A percentile compares a stretch with the other conserved stretches of the same genome.
phyloP scores from a whole-genome alignment of 1,140 invertebrate species.

The Drosophila littoralis region DNA sequence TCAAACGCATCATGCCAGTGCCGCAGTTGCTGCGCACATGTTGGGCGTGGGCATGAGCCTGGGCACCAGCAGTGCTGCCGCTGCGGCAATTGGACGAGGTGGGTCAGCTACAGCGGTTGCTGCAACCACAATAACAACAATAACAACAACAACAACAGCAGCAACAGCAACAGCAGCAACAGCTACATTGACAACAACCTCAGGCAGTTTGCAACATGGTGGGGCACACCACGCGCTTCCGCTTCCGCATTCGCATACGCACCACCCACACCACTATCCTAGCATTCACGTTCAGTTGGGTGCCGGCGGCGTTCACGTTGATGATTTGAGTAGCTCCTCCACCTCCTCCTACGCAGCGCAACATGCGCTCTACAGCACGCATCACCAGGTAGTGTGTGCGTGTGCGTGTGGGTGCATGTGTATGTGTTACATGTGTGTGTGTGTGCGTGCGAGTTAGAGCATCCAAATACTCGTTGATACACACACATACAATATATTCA shows the following conservation, averaged over 20 bases:
- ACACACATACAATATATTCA: slow-evolving; percentile 6
- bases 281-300: slow-evolving; percentile 69
- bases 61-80: slow-evolving; percentile 30
- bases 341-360: slow-evolving; percentile 68
- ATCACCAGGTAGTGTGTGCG: slow-evolving; percentile 79
- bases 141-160: slow-evolving; percentile 61
- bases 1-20: slow-evolving; percentile 57
- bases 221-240: slow-evolving; percentile 28
- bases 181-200: slow-evolving; percentile 63
- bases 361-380: slow-evolving; percentile 76
- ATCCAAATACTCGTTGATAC: slow-evolving; percentile 37
- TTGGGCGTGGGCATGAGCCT: slow-evolving; percentile 51
- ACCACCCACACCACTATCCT: slow-evolving; percentile 47
- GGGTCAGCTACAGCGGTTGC: slow-evolving; percentile 68
- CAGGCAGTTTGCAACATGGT: slow-evolving; percentile 45
- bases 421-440: slow-evolving; percentile 26
- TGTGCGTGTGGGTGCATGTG: slow-evolving; percentile 44
- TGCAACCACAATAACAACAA: slow-evolving; percentile 50
- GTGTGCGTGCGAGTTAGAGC: slow-evolving; percentile 29
- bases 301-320: slow-evolving; percentile 50
- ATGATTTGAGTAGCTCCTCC: slow-evolving; percentile 77
- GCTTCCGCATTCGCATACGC: slow-evolving; percentile 27
- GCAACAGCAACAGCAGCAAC: slow-evolving; percentile 30
- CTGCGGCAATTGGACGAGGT: slow-evolving; percentile 73
- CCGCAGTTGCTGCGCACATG: slow-evolving; percentile 64